Percentiles rank a stretch among this genome's conserved stretches.
Evolutionary conservation across 2,888 invertebrate genomes (phyloP).

Genomic region (Orchesellides sinensis): DNA sequence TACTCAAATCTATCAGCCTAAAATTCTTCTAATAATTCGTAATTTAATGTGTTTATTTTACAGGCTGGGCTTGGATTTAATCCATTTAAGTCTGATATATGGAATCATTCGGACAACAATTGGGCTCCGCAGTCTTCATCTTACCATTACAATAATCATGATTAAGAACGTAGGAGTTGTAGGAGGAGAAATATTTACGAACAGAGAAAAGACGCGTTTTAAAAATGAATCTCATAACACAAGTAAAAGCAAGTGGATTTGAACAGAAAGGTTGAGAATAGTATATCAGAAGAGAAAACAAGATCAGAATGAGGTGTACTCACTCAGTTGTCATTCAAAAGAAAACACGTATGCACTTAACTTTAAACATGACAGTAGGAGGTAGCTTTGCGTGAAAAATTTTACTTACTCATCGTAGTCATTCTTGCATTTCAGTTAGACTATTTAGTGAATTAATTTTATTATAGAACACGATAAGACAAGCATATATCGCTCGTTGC

Average conservation of each 20-base stretch:
- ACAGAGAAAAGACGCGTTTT: background rate
- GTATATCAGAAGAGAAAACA: background rate
- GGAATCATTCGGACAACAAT: slow-evolving; percentile 66
- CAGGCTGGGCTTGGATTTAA: slow-evolving; percentile 82
- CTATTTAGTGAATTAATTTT: background rate
- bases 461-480: background rate
- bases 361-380: slow-evolving; percentile 7
- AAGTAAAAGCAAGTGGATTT: background rate
- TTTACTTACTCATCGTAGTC: background rate
- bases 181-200: too few relatives aligned
- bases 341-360: background rate
- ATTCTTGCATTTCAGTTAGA: slow-evolving; percentile 11
- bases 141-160: slow-evolving; percentile 55
- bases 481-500: too few relatives aligned
- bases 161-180: too few relatives aligned
- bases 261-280: background rate
- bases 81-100: slow-evolving; percentile 80
- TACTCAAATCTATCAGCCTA: too few relatives aligned
- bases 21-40: too few relatives aligned
- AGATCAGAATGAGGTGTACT: background rate
- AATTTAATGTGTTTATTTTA: slow-evolving; percentile 66
- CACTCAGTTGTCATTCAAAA: slow-evolving; percentile 4
- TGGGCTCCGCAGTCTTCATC: slow-evolving; percentile 32
- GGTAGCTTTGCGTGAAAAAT: slow-evolving; percentile 1
- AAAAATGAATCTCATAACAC: slow-evolving; percentile 3